These are phyloP conservation scores for Nannoperca australis DNA, from an alignment of 2,797 vertebrate genomes.

Conservation along the genomic window DNA sequence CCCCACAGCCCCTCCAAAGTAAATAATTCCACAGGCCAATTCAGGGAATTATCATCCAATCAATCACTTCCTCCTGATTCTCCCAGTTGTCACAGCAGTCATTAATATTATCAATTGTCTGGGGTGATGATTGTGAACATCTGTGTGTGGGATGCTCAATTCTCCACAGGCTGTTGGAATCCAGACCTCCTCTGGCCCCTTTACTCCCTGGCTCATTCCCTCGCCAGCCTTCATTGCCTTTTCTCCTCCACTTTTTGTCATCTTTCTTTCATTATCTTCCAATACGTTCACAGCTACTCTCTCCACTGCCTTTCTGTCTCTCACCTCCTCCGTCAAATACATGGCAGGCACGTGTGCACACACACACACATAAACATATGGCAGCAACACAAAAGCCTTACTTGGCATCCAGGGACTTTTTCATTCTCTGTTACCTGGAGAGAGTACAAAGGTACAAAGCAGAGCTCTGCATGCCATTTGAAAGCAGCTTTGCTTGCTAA, in stretches of 20 bases:
- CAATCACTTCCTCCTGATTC: constrained; percentile 53
- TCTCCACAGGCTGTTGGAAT: constrained; percentile 62
- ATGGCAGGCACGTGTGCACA: constrained; percentile 13
- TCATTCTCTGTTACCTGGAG: constrained; percentile 55
- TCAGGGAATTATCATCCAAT: constrained; percentile 56
- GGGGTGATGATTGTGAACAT: constrained; percentile 74
- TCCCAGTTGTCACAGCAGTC: constrained; percentile 55
- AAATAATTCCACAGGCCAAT: constrained; percentile 63
- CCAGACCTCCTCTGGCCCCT: constrained; percentile 55
- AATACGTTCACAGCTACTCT: constrained; percentile 2
- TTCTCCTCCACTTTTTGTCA: constrained; percentile 52
- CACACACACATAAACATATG: constrained; percentile 44
- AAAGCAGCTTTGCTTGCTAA: constrained; percentile 46
- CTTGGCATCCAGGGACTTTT: constrained; percentile 53
- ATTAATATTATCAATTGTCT: constrained; percentile 69
- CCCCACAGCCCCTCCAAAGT: constrained; percentile 54
- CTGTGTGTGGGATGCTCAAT: constrained; percentile 77
- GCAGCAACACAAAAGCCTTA: constrained; percentile 58
- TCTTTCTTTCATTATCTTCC: constrained; percentile 60
- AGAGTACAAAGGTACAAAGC: constrained; percentile 59
- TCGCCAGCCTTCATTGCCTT: constrained; percentile 40
- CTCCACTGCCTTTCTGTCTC: constrained; percentile 18
- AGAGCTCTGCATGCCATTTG: constrained; percentile 32
- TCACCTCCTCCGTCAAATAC: constrained; percentile 13
- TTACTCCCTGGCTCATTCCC: constrained; percentile 41